These are phyloP conservation scores for Scylla paramamosain DNA, from an alignment of 1,140 invertebrate species.

Conservation along the genomic window DNA sequence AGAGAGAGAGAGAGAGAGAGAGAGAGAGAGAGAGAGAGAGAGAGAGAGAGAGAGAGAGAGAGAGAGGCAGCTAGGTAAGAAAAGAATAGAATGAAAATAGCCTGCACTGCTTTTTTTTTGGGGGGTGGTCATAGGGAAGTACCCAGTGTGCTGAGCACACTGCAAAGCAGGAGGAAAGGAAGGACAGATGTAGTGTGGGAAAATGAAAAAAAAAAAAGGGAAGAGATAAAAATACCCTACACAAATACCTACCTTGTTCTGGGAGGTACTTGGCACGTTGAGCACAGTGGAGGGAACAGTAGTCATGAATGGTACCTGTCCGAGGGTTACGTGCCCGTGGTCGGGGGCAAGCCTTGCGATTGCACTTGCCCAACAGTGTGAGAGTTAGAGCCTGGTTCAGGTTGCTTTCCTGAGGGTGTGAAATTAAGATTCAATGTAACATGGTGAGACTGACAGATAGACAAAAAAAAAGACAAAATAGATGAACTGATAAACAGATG, in stretches of 20 bases:
- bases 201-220: not conserved
- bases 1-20: not conserved
- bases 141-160: not conserved
- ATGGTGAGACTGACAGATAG: not conserved
- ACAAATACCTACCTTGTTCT: conserved; percentile 78
- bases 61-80: too few species aligned
- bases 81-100: too few species aligned
- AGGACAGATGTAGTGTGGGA: not conserved
- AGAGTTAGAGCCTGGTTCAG: conserved; percentile 75
- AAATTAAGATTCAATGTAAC: not conserved
- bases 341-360: conserved; percentile 80
- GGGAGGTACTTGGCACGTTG: conserved; percentile 73
- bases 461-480: not conserved
- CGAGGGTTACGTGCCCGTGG: conserved; percentile 82
- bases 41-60: conserved; percentile 26
- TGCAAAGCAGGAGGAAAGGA: not conserved
- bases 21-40: conserved; percentile 11
- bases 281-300: conserved; percentile 82
- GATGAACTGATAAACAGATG: too few species aligned
- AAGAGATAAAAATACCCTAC: not conserved
- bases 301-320: conserved; percentile 82
- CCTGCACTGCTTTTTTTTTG: too few species aligned
- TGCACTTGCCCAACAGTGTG: conserved; percentile 79
- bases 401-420: conserved; percentile 72
- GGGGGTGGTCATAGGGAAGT: too few species aligned